phyloP scores from a whole-genome alignment of 2,888 invertebrate species.

The Tetragonula carbonaria region DNA sequence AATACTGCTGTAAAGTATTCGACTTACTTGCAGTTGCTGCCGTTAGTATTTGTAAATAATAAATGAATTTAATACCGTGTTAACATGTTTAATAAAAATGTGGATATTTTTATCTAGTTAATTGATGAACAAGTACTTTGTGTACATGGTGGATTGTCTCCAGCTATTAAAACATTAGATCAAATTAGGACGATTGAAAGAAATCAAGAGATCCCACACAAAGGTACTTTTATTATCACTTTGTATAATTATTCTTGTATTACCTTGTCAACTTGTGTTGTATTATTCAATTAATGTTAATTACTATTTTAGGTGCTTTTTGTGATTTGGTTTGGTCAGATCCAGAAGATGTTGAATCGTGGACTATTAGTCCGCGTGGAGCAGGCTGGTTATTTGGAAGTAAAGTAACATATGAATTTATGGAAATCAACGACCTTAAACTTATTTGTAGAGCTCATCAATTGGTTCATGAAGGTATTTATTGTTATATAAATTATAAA shows the following conservation, averaged over 20 bases:
- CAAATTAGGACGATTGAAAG: conserved; percentile 98
- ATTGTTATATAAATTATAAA: background rate
- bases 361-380: conserved; percentile 97
- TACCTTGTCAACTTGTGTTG: background rate
- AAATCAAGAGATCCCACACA: conserved; percentile 99
- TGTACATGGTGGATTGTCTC: conserved; percentile 98
- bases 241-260: background rate
- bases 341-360: conserved; percentile 97
- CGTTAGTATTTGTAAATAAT: conserved; percentile 86
- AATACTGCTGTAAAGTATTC: conserved; percentile 98
- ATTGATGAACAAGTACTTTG: conserved; percentile 99
- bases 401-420: conserved; percentile 96
- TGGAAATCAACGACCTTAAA: conserved; percentile 95
- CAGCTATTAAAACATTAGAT: conserved; percentile 97
- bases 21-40: conserved; percentile 99
- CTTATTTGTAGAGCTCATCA: conserved; percentile 99
- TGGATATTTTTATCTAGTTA: conserved; percentile 87
- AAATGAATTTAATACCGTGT: background rate
- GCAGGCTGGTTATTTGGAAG: conserved; percentile 99
- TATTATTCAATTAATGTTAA: background rate
- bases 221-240: conserved; percentile 86
- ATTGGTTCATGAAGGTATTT: conserved; percentile 97
- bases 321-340: conserved; percentile 99
- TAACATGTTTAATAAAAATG: conserved; percentile 6
- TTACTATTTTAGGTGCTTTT: conserved; percentile 89